Evolutionary conservation across 1,140 invertebrate species (phyloP), one percentile per base, ranked within the genome.

Genomic region (Saccostrea cuccullata): DNA sequence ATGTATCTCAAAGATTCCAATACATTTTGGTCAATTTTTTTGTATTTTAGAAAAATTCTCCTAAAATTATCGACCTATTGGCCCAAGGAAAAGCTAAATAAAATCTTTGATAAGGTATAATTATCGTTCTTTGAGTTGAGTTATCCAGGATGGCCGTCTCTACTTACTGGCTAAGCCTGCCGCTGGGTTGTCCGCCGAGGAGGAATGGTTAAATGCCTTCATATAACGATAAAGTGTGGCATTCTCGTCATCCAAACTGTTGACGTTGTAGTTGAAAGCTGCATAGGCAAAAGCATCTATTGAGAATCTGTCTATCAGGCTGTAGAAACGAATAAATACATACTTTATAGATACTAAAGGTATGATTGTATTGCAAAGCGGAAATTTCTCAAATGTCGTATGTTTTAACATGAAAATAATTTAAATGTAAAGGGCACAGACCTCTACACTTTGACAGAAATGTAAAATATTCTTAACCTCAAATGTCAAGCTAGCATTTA

Each of bases 111-210:
- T 36, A 36, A 0, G 30, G 0, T 36, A 36, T 36, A 36, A 36
- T 36, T 36, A 36, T 36, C 30, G 30, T 47, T 47, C 47, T 8
- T 47, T 47, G 47, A 6, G 1, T 8, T 47, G 47, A 47, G 5
- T 47, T 47, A 47, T 0, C 47, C 9, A 47, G 47, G 47, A 47
- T 47, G 47, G 15, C 20, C 12, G 30, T 36, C 5, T 82, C 20
- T 47, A 87, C 91, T 89, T 86, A 92, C 90, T 73, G 20, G 89
- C 90, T 47, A 91, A 55, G 17, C 90, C 91, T 13, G 84, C 56
- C 6, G 85, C 17, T 15, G 88, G 84, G n/a, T 92, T 92, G 9
- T 92, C 91, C 2, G 89, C 87, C 1, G 88, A 70, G 0, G 90
- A 88, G 30, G 89, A 89, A 12, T 86, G 56, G n/a, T 89, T 88